Conservation (phyloP, 2,797 vertebrate genomes). For the Agapornis canus region DNA sequence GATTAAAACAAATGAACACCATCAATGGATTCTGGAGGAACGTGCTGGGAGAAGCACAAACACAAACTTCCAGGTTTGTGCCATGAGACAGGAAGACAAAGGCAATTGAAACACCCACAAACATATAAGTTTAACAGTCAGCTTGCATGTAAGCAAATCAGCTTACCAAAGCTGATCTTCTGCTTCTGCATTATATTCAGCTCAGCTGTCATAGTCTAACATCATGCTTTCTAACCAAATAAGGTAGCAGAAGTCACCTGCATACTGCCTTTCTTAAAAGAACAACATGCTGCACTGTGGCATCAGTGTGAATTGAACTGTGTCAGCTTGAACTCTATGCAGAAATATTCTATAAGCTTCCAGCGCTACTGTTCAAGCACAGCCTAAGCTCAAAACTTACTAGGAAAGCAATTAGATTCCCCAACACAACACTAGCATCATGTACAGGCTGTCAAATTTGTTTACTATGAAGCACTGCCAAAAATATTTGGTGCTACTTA, state of each 20-base stretch:
- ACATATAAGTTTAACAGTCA: background rate
- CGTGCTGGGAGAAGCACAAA: background rate
- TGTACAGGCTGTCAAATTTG: background rate
- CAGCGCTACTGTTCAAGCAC: background rate
- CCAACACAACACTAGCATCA: background rate
- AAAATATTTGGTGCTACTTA: background rate
- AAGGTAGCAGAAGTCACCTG: background rate
- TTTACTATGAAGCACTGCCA: background rate
- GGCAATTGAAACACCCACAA: background rate
- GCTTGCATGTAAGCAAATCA: background rate
- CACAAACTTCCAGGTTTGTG: background rate
- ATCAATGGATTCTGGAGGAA: background rate
- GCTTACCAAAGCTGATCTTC: background rate
- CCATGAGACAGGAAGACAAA: background rate
- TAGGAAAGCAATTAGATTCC: background rate
- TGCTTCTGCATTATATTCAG: background rate
- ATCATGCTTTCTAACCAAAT: background rate
- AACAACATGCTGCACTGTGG: accelerated
- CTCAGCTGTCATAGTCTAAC: accelerated
- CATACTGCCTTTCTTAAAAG: background rate
- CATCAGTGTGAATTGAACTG: background rate
- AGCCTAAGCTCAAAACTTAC: background rate
- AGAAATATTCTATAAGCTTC: background rate
- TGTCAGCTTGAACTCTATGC: background rate
- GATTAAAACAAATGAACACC: accelerated